Percentiles rank a stretch among this genome's conserved stretches.
phyloP scores from a whole-genome alignment of 2,888 invertebrate species.

The Eristalis arbustorum region DNA sequence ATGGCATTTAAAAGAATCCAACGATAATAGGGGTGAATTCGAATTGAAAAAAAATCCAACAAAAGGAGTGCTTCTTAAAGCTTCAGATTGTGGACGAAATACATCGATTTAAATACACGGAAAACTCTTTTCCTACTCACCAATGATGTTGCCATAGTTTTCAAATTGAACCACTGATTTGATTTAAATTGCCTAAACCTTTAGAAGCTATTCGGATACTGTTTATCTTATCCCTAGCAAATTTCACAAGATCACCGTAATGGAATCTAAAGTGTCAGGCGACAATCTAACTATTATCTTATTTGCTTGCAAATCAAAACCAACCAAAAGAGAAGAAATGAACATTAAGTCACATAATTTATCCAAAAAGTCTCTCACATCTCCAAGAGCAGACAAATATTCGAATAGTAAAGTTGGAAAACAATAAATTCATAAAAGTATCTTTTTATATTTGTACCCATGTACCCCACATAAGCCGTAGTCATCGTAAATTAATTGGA shows the following conservation, averaged over 20 bases:
- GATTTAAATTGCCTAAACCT: background rate
- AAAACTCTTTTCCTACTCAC: background rate
- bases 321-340: slow-evolving; percentile 4
- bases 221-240: background rate
- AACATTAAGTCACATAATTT: background rate
- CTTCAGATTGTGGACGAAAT: background rate
- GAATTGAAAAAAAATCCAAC: background rate
- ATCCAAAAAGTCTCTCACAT: background rate
- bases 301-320: slow-evolving; percentile 39
- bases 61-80: background rate
- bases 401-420: slow-evolving; percentile 42
- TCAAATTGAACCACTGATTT: background rate
- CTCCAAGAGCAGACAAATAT: slow-evolving; percentile 4
- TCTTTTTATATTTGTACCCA: slow-evolving; percentile 46
- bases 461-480: slow-evolving; percentile 22
- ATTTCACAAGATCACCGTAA: background rate
- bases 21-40: background rate
- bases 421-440: slow-evolving; percentile 61
- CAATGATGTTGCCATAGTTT: background rate
- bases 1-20: slow-evolving; percentile 8
- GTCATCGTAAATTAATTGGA: slow-evolving; percentile 58
- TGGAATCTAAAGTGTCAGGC: background rate
- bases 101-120: too few relatives aligned
- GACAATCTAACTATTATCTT: slow-evolving; percentile 23
- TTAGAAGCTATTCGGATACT: background rate